Evolutionary conservation across 1,140 invertebrate species (phyloP).

Genomic region (Tetragnatha versicolor): DNA sequence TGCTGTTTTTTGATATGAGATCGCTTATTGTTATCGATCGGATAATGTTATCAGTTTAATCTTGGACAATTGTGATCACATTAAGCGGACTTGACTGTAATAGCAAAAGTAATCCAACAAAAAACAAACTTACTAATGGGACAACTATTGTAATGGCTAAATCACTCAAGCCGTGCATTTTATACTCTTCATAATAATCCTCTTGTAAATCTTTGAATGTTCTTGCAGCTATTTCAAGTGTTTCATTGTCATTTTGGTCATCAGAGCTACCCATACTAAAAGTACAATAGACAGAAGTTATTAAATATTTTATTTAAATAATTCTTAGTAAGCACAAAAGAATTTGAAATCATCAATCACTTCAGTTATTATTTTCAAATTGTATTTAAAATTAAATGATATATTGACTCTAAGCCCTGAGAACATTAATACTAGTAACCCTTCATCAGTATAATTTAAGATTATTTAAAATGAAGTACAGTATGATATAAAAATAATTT

Average conservation of each 20-base stretch:
- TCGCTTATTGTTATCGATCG: no score
- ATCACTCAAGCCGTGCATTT: conserved; percentile 66
- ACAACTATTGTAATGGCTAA: conserved; percentile 65
- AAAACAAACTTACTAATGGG: conserved; percentile 43
- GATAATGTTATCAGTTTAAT: no score
- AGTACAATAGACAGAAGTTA: conserved; percentile 60
- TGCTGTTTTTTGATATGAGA: no score
- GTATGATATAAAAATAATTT: neutral
- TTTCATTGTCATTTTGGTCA: conserved; percentile 66
- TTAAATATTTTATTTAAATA: no score
- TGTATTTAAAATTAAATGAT: neutral
- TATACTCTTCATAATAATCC: conserved; percentile 68
- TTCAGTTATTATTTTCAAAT: no score
- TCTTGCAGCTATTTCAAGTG: conserved; percentile 75
- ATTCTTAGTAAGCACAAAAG: no score
- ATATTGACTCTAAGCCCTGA: neutral
- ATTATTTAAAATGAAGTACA: neutral
- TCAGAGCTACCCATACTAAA: conserved; percentile 41
- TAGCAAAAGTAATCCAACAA: no score
- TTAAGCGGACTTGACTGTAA: no score
- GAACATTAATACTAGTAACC: neutral
- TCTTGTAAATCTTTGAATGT: conserved; percentile 77
- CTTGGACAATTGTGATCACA: no score
- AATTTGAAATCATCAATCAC: no score
- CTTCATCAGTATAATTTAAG: neutral